Conservation (phyloP, 2,888 invertebrate genomes). For the Acanthopleura granulata region DNA sequence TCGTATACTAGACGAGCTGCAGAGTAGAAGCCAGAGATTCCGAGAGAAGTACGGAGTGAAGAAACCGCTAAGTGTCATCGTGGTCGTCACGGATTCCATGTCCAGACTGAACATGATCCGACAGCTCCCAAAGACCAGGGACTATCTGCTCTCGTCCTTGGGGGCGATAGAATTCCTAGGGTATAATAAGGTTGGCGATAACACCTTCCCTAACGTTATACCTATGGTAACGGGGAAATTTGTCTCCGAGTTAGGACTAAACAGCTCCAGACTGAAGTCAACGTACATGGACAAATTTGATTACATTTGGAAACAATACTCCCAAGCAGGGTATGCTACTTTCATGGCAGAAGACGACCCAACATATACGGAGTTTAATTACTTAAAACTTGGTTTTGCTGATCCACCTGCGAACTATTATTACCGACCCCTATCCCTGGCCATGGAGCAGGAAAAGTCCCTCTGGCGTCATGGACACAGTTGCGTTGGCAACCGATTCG, state of each 20-base stretch:
- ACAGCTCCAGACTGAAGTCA: too few relatives aligned
- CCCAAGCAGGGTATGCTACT: slow-evolving; percentile 81
- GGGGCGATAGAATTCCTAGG: slow-evolving; percentile 84
- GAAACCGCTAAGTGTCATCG: slow-evolving; percentile 76
- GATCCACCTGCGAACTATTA: slow-evolving; percentile 88
- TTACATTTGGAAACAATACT: slow-evolving; percentile 87
- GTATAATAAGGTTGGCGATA: slow-evolving; percentile 93
- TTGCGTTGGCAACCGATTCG: slow-evolving; percentile 80
- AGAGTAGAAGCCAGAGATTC: not conserved
- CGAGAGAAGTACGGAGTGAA: not conserved
- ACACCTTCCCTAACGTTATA: slow-evolving; percentile 90
- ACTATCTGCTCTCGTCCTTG: slow-evolving; percentile 75
- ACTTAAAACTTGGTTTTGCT: slow-evolving; percentile 80
- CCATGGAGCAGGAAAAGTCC: slow-evolving; percentile 67
- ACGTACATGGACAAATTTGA: slow-evolving; percentile 71
- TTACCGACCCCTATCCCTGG: slow-evolving; percentile 80
- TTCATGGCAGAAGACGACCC: slow-evolving; percentile 87
- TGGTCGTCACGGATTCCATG: slow-evolving; percentile 86
- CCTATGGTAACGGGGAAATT: slow-evolving; percentile 76
- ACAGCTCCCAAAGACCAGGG: slow-evolving; percentile 80
- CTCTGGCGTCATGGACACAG: slow-evolving; percentile 52
- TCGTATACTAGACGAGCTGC: not conserved
- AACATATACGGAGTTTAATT: slow-evolving; percentile 85
- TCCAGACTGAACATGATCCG: slow-evolving; percentile 87
- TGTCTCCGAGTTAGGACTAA: slow-evolving; percentile 30